Base-by-base conservation (phyloP, 2,113 vertebrate species). In the Cyanoramphus novaezelandiae region DNA sequence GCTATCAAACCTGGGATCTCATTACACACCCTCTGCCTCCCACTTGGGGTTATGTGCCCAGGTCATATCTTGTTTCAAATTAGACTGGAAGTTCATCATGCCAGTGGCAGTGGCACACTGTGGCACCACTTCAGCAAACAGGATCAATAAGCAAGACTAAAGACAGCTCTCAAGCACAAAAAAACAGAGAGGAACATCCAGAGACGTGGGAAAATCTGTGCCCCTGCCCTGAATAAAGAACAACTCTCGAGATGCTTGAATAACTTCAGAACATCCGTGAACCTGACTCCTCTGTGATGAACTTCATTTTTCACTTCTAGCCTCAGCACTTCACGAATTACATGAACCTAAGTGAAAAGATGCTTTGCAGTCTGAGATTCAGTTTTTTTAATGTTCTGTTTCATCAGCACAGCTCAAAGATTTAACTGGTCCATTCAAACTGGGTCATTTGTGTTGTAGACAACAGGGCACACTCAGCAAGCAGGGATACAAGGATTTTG, bases 1-100 rank as follows among this genome's bases (percentile, higher is more conserved):
- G 64, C 28, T 70, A 94, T 95, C 88, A 88, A 59, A 70, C 28
- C 53, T 28, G 17, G 39, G 49, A 95, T 96, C 91, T 96, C 95
- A 96, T 96, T 95, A 95, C 93, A 95, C 93, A 95, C 91, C 93
- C 89, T 95, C 85, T 53, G 84, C 93, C 84, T 97, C 95, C 94
- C 78, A 95, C 87, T 93, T 47, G 0, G 2, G 62, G 41, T 33
- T 69, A 50, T 80, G 93, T 37, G 93, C 92, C 92, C 94, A 91
- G 92, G 93, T 95, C 87, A 88, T 31, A 82, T 91, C 96, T 95
- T 97, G 93, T 95, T 93, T 88, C 90, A 97, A 93, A 95, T 95
- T 93, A 96, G 93, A 53, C 74, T 6, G 15, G 57, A 82, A 94
- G 53, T 53, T 95, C 67, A 0, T 82, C 70, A 37, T 4, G 89